Evolutionary conservation across 2,113 vertebrate genomes (phyloP).

Genomic region (Pipra filicauda): DNA sequence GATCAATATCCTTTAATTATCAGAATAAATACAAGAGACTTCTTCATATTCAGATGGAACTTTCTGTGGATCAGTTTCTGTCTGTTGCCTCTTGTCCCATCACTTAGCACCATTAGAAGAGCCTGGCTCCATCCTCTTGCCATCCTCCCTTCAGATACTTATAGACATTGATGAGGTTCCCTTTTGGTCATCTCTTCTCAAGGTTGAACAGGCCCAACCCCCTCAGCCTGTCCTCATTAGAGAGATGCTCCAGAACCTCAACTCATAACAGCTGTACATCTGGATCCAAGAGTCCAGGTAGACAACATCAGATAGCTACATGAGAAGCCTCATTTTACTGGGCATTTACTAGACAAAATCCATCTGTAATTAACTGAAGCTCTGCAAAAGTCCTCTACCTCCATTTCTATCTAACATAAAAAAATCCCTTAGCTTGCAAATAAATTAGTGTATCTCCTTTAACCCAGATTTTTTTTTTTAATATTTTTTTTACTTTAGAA

Average conservation of each 20-base stretch:
- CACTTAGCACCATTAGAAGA: background rate
- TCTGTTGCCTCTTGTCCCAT: background rate
- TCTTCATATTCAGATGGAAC: background rate
- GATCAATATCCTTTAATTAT: background rate
- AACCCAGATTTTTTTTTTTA: rapidly evolving
- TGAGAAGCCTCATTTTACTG: background rate
- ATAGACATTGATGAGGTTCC: background rate
- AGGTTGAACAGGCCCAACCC: background rate
- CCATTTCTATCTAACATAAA: background rate
- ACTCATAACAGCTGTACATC: background rate
- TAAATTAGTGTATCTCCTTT: background rate
- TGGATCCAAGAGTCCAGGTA: background rate
- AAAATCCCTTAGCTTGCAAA: background rate
- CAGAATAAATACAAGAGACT: background rate
- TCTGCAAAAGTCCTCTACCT: background rate
- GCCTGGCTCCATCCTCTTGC: background rate
- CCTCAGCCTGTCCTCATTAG: background rate
- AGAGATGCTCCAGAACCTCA: background rate
- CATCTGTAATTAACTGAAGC: background rate
- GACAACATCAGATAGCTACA: background rate
- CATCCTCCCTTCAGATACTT: background rate
- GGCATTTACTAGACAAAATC: background rate
- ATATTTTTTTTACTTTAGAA: background rate
- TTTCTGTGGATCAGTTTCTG: background rate
- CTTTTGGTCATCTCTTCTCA: background rate